Evolutionary conservation across 2,797 vertebrate species (phyloP), one percentile per base, ranked within the genome.

Genomic region (Sebastes alutus): DNA sequence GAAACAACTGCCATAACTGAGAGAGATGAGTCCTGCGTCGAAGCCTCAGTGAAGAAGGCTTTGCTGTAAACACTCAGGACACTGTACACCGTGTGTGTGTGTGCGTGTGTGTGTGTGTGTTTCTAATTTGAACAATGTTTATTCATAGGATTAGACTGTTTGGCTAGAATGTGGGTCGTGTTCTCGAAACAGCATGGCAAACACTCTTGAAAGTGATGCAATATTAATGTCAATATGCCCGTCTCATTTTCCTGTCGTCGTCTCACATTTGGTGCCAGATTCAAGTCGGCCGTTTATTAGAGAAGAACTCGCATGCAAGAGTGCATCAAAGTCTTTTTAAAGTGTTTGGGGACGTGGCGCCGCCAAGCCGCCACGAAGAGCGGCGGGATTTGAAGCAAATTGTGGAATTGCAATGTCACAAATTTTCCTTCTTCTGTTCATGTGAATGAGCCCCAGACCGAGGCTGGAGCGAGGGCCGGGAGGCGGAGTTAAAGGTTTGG

Each of bases 211-310:
- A 84, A 88, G 77, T 84, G 85, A 92, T 92, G 88, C 84, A 90
- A 92, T 92, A 93, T 93, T 93, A 92, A 93, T 93, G 89, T 89
- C 87, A 88, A 85, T 84, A 91, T 92, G 90, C 52, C 70, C 38
- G 55, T 71, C 81, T 86, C 75, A 4, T 71, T 84, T 83, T 79
- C 83, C 79, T 81, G 74, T 62, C 63, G 9, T 52, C 6, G 74
- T 69, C 1, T 23, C 76, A 60, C 58, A 76, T 82, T 84, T 76
- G 63, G 35, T 49, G 42, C 65, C 30, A 20, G 54, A 52, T 18
- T 62, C 62, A 62, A 46, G n/a, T 61, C 30, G 6, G 14, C 22
- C 8, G 5, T 7, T 7, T 38, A 30, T 20, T 6, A 18, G 54
- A 46, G n/a, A 29, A 7, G 46, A 29, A 33, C 35, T n/a, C 3